Evolutionary conservation across 2,797 vertebrate genomes (phyloP), one percentile per base, ranked within the genome.

Genomic region (Poecilia wingei): DNA sequence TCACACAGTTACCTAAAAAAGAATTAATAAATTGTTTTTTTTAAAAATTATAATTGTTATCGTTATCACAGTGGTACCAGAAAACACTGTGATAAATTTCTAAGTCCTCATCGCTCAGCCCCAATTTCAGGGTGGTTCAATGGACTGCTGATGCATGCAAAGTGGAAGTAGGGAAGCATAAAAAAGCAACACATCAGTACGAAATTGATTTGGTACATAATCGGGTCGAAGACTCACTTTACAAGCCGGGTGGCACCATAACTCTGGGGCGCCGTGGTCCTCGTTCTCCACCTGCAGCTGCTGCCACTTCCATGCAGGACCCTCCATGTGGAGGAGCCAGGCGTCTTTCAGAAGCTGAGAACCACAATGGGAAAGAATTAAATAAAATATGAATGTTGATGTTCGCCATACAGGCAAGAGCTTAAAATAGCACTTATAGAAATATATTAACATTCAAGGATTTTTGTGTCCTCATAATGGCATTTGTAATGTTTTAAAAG

Each of bases 171-270:
- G 31, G 31, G 33, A 22, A 22, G 33, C 16, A 64, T 13, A 14
- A 18, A 61, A 33, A 31, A 61, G 31, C 6, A 61, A 33, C 3
- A 39, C 0, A 4, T 43, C 10, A 7, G 66, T 3, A 43, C 22
- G 12, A 41, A 43, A 10, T 43, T 13, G 66, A 43, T n/a, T 69
- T 69, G 36, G 36, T 8, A 41, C 41, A 25, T 2, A 43, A n/a
- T 7, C 0, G 9, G 36, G 57, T 45, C n/a, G 39, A 43, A 80
- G 33, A 83, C 92, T 82, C 75, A 99, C 98, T 96, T 96, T 95
- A 93, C 98, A 99, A 0, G 98, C 98, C 0, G 98, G 98, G 83
- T 99, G 98, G 84, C 98, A 99, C 98, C 98, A 99, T 55, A 99
- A 93, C 82, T 99, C 98, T 0, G 98, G 98, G 14, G 98, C 98